Evolutionary conservation across 1,140 invertebrate species (phyloP), one percentile per base, ranked within the genome.

Genomic region (Pantala flavescens): DNA sequence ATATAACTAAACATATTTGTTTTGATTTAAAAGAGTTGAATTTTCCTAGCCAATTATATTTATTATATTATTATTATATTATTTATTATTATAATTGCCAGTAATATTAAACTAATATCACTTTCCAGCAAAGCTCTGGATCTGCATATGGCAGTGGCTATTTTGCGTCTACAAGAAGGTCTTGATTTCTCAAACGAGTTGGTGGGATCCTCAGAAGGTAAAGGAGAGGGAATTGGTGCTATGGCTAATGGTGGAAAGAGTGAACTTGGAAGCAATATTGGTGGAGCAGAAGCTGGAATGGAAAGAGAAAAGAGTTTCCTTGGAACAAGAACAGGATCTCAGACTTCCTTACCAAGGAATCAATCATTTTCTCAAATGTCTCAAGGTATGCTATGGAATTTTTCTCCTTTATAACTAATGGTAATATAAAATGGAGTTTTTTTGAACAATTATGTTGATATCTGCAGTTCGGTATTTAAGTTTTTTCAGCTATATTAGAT

Each of bases 91-190:
- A n/a, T n/a, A n/a, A n/a, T n/a, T n/a, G n/a, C n/a, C n/a, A n/a
- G n/a, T n/a, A n/a, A n/a, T n/a, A n/a, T n/a, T n/a, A n/a, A n/a
- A n/a, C 9, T 36, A 5, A 36, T 36, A 9, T 36, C 9, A 43
- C 77, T 75, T 85, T 84, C 80, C 82, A 97, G 94, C 82, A 94
- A 94, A 85, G 93, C 95, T 0, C 87, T 98, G 77, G 95, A 98
- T 83, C 89, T 96, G 84, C 91, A 98, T 80, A 88, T 95, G 83
- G 94, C 94, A 10, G 88, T 98, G 24, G 93, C 91, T 11, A 90
- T 99, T 75, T 83, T 98, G 7, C 87, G 95, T 71, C 84, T 96
- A 5, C 88, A 90, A 74, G 90, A 92, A 76, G 95, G 96, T 0
- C 85, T 96, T 36, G 91, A 94, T 82, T 90, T 87, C 72, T 86